Evolutionary conservation across 2,113 vertebrate genomes (phyloP).

Genomic region (Eulemur rufifrons): DNA sequence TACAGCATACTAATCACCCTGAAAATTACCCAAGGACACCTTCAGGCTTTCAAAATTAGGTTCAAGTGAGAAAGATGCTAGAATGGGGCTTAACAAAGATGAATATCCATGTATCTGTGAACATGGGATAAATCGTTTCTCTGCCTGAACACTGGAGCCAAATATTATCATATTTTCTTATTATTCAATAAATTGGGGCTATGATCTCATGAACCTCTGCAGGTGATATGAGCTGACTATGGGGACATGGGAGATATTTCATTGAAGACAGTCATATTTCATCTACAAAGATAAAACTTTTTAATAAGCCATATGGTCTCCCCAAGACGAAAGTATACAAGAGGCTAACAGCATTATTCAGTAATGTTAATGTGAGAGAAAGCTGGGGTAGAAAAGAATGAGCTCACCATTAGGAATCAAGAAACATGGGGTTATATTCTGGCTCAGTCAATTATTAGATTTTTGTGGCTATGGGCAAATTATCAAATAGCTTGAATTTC

Average conservation of each 20-base stretch:
- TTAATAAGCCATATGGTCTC: neutral
- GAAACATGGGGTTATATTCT: neutral
- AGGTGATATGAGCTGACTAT: neutral
- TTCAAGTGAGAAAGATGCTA: neutral
- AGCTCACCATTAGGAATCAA: neutral
- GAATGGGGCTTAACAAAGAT: neutral
- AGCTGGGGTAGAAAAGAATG: neutral
- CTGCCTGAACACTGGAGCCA: neutral
- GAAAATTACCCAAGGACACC: neutral
- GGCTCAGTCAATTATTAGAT: neutral
- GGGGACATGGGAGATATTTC: neutral
- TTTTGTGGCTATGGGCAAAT: neutral
- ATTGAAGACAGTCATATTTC: neutral
- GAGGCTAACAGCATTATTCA: neutral
- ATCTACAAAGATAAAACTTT: neutral
- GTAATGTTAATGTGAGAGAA: neutral
- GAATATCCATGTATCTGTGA: neutral
- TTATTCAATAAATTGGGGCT: neutral
- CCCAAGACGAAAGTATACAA: neutral
- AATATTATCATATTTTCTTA: neutral
- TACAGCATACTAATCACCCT: neutral
- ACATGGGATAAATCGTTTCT: neutral
- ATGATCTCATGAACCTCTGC: neutral
- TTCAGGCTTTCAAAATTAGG: neutral
- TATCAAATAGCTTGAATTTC: slow-evolving; percentile 12